Evolutionary conservation across 2,888 invertebrate genomes (phyloP), one percentile per base, ranked within the genome.

Genomic region (Erebia ligea): DNA sequence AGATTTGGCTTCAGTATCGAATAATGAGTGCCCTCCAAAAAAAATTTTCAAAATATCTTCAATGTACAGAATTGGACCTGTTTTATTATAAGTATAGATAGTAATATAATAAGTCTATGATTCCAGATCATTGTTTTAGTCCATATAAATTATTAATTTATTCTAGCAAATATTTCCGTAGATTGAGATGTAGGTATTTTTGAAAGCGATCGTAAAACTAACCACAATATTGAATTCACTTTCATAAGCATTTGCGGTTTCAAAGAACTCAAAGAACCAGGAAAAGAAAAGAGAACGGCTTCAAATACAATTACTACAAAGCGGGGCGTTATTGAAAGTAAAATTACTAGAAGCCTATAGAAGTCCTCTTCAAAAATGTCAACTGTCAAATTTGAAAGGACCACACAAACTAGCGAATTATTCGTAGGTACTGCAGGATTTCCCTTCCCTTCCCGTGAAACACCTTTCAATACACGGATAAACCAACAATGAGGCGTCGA

Each of bases 401-500:
- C 90, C 91, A 91, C 90, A 81, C 90, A 82, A 82, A 84, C 81
- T 78, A 78, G 78, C 77, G 80, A 80, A 87, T 86, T 88, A 87
- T 88, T 82, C 81, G 78, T 57, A 21, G 19, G 54, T 78, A 84
- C 81, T 83, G 82, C 80, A 82, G 81, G 81, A 77, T 80, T 83
- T 85, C 90, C 86, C 86, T 89, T 89, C 85, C 85, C 87, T 89
- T 91, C 90, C 88, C 80, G 74, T 86, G 88, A 90, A 91, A 89
- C 84, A 78, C 79, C 84, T 86, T 85, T 86, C 83, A 84, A 84
- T 81, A 78, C 80, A 73, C 75, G 82, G 86, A 88, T 91, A 91
- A 88, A 88, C 80, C 82, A 90, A 92, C 93, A 92, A 91, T 81
- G 78, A 90, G 90, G 92, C 91, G 93, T 89, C 84, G 92, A 92